A percentile compares a stretch with the other conserved stretches of the same genome.
phyloP scores from a whole-genome alignment of 1,140 invertebrate genomes.

The Steinernema feltiae region DNA sequence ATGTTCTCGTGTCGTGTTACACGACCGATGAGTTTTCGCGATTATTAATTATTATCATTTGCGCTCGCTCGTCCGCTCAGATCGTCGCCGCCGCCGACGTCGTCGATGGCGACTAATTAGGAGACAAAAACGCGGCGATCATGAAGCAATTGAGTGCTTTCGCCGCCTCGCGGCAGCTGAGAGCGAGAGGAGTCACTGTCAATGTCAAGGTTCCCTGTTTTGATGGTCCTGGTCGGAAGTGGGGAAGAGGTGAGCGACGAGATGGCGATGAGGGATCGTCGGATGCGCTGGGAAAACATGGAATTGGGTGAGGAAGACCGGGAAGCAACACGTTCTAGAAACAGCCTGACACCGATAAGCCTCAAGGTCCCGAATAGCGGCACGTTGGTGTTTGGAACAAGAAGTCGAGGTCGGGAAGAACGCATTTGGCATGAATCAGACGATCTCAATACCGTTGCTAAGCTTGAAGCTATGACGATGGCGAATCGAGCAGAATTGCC shows the following conservation, averaged over 20 bases:
- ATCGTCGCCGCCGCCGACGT: neutral
- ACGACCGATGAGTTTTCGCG: conserved; percentile 14
- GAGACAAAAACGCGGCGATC: conserved; percentile 5
- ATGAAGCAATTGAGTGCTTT: neutral
- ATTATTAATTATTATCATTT: conserved; percentile 16
- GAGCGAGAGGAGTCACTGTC: conserved; percentile 5
- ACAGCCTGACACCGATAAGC: no score
- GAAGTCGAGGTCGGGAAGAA: no score
- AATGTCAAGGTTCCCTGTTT: conserved; percentile 5
- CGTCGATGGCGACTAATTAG: neutral
- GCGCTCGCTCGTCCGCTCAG: neutral
- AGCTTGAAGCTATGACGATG: no score
- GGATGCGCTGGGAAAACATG: neutral
- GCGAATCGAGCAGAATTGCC: no score
- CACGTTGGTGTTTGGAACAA: no score
- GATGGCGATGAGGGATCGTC: neutral
- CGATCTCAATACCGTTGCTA: no score
- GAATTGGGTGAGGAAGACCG: no score
- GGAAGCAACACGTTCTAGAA: no score
- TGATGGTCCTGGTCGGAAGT: neutral
- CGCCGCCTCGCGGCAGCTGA: neutral
- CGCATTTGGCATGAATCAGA: no score
- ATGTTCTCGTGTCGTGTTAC: conserved; percentile 13
- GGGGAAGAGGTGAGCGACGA: neutral
- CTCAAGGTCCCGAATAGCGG: no score